phyloP scores from a whole-genome alignment of 1,140 invertebrate species.

The Gryllus bimaculatus region DNA sequence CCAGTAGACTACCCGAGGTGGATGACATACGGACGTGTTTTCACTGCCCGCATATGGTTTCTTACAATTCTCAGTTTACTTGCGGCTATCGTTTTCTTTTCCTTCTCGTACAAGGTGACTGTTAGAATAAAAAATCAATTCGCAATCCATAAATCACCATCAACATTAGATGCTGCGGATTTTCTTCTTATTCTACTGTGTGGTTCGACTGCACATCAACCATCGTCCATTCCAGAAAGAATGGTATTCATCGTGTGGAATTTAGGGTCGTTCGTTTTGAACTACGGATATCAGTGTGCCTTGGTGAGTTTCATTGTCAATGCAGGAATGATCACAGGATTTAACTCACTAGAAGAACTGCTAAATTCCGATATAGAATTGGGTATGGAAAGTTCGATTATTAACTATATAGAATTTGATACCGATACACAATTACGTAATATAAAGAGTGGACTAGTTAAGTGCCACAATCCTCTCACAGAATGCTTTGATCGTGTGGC shows the following conservation, averaged over 20 bases:
- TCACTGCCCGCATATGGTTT: background rate
- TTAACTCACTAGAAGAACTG: background rate
- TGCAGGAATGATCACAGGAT: background rate
- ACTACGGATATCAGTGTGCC: background rate
- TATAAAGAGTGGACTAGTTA: no score
- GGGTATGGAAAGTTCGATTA: background rate
- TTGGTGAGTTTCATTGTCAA: background rate
- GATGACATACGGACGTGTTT: background rate
- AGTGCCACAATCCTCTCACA: no score
- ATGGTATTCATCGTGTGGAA: background rate
- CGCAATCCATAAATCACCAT: no score
- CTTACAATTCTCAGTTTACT: no score
- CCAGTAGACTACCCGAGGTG: background rate
- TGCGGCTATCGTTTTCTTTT: no score
- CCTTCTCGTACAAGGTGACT: no score
- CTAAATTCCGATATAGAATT: background rate
- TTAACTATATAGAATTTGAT: no score
- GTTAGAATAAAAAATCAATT: no score
- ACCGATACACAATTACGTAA: no score
- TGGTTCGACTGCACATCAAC: background rate
- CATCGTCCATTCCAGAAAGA: background rate
- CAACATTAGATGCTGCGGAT: no score
- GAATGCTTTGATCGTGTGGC: background rate
- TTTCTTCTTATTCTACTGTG: background rate
- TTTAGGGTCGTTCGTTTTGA: background rate